Conservation (phyloP, 2,888 invertebrate genomes). For the Heteropelma amictum region DNA sequence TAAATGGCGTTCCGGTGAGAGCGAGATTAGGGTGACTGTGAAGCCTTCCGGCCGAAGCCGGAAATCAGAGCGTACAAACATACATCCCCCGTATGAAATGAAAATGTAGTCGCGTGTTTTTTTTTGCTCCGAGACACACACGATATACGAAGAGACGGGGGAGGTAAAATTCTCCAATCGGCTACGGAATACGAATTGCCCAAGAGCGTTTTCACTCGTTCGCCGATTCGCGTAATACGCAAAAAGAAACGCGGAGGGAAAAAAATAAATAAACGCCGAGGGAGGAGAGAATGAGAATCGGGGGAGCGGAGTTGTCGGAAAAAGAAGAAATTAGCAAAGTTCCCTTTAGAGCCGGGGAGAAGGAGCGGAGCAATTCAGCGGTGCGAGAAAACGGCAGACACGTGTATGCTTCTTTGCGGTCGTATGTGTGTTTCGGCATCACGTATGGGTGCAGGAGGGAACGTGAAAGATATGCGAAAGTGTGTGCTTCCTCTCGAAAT, state of each 20-base stretch:
- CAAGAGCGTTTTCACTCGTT: constrained; percentile 34
- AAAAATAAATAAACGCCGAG: constrained; percentile 25
- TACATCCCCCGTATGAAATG: background rate
- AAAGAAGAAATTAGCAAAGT: constrained; percentile 54
- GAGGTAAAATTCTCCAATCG: constrained; percentile 23
- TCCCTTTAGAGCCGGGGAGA: constrained; percentile 33
- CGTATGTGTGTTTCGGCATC: background rate
- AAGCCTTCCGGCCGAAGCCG: constrained; percentile 50
- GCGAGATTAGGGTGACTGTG: constrained; percentile 1
- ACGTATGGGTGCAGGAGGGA: too few relatives aligned
- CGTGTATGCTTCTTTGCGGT: constrained; percentile 15
- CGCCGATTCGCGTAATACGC: constrained; percentile 34
- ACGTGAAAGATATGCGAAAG: constrained; percentile 29
- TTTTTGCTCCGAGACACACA: constrained; percentile 31
- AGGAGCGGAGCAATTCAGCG: constrained; percentile 43
- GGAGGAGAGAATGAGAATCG: constrained; percentile 43
- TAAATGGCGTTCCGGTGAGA: constrained; percentile 11
- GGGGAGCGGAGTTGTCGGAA: constrained; percentile 21
- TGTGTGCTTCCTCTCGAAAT: constrained; percentile 21
- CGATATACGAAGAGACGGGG: constrained; percentile 26
- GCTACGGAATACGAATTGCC: constrained; percentile 21
- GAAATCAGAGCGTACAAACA: constrained; percentile 36
- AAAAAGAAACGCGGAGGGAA: constrained; percentile 3
- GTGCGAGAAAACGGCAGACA: constrained; percentile 33
- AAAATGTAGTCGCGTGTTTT: constrained; percentile 22